Base-by-base conservation (phyloP, 2,113 vertebrate genomes). In the Columba livia region DNA sequence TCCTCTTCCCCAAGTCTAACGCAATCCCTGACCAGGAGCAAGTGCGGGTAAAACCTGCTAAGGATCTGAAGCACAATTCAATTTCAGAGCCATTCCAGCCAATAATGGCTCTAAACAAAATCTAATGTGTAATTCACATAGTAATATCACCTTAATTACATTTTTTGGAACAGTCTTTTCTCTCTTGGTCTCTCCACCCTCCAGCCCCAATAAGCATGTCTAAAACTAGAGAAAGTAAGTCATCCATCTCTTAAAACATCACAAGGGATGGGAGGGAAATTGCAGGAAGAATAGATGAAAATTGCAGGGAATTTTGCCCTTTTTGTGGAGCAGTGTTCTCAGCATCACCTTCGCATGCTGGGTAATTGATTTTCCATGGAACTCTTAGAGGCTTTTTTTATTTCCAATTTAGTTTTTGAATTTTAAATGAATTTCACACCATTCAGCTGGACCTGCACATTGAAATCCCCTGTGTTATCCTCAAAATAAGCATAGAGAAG, bases 41-140 rank as follows among this genome's bases (percentile, higher is more conserved):
- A 96, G 31, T 13, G 89, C 40, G 66, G 58, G 74, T 79, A 90
- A 93, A 88, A 95, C 73, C 66, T 80, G 87, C 3, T 5, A 84
- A 53, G 66, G 90, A 90, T 65, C 82, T 93, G 79, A 93, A 85
- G 66, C 67, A 47, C 91, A 97, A 95, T 96, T 94, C 95, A 94
- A 94, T 96, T 96, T 95, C 94, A 91, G 90, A 94, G 89, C 67
- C 73, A 93, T 97, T 95, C 81, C 89, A 94, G 90, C 73, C 93
- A 97, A 96, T 97, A 97, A 97, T 90, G 81, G 74, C 82, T 96
- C 94, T 89, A 96, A 97, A 96, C 94, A 97, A 96, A 97, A 97
- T 87, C 71, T 91, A 93, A 93, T 94, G 73, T 94, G 90, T 93
- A 95, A 96, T 97, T 96, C 92, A 91, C 89, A 83, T 69, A 54